Conservation (phyloP, 2,797 vertebrate species). For the Taeniopygia guttata region DNA sequence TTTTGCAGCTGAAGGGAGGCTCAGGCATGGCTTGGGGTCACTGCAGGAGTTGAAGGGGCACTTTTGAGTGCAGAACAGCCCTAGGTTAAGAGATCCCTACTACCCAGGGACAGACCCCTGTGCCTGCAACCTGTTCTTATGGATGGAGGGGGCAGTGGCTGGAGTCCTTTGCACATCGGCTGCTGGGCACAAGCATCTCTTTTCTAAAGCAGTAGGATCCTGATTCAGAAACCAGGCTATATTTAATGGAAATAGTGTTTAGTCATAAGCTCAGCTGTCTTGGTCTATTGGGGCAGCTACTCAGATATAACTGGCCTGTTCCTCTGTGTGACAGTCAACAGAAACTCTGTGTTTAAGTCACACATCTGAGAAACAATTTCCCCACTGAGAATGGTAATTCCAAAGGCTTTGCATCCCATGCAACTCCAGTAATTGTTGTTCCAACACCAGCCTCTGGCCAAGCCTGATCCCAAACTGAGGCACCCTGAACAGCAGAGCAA, state of each 20-base stretch:
- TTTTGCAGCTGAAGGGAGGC: neutral
- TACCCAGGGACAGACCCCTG: neutral
- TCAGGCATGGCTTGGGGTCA: neutral
- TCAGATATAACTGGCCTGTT: neutral
- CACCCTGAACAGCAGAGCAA: neutral
- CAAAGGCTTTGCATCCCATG: neutral
- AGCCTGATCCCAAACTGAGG: neutral
- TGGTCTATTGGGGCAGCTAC: neutral
- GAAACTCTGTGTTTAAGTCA: neutral
- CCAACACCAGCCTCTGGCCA: neutral
- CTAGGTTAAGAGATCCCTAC: neutral
- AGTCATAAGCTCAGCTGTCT: neutral
- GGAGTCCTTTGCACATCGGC: rapidly evolving
- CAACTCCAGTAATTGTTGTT: neutral
- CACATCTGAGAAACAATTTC: neutral
- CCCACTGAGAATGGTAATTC: neutral
- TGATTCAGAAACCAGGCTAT: neutral
- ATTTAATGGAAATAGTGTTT: neutral
- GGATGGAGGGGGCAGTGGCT: neutral
- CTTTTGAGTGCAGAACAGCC: neutral
- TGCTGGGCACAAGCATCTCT: neutral
- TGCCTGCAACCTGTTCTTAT: neutral
- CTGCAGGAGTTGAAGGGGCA: neutral
- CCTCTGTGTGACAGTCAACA: neutral
- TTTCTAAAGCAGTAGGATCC: neutral